Conservation (phyloP, 2,797 vertebrate genomes). For the Sebastiscus albofasciatus region DNA sequence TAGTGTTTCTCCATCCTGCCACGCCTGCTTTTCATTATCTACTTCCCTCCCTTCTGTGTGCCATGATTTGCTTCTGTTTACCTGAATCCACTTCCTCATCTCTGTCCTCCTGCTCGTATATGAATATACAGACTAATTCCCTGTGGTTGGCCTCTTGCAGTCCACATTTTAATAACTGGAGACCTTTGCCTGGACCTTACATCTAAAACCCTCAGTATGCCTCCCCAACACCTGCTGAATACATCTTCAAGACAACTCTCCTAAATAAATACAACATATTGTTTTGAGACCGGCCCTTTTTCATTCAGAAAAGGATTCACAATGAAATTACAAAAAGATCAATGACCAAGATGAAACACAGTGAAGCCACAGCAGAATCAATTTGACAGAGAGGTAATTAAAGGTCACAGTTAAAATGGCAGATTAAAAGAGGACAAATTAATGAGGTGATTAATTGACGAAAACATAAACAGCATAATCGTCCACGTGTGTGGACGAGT, state of each 20-base stretch:
- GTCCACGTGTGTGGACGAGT: constrained; percentile 11
- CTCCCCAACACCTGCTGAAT: background rate
- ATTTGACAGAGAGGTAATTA: constrained; percentile 25
- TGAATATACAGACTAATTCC: background rate
- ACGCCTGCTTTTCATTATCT: background rate
- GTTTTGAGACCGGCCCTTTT: background rate
- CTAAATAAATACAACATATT: background rate
- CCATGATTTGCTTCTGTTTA: constrained; percentile 6
- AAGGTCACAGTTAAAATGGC: constrained; percentile 19
- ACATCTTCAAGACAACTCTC: background rate
- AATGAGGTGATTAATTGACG: constrained; percentile 25
- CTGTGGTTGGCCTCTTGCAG: background rate
- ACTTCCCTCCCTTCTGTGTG: background rate
- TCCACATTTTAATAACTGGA: constrained; percentile 8
- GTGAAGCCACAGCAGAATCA: constrained; percentile 6
- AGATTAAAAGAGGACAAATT: constrained; percentile 35
- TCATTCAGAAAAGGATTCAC: background rate
- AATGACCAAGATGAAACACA: background rate
- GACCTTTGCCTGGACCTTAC: background rate
- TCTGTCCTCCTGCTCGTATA: background rate
- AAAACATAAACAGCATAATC: constrained; percentile 23
- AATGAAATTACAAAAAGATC: background rate
- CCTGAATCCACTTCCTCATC: constrained; percentile 6
- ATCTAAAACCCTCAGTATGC: background rate
- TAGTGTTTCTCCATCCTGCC: background rate